Conservation (phyloP, 2,888 invertebrate genomes). For the Macrophya annulata region DNA sequence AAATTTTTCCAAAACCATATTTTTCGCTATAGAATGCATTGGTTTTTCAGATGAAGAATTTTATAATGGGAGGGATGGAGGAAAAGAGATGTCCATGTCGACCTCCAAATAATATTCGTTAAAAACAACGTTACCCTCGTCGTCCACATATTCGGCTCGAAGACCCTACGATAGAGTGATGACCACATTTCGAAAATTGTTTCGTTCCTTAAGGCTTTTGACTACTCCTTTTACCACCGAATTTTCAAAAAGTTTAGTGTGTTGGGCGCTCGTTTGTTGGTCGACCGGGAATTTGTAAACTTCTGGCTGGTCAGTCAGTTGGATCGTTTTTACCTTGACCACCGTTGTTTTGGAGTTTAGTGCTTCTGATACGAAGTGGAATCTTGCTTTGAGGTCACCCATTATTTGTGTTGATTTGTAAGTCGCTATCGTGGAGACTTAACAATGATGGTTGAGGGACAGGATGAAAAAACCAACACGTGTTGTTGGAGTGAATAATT, state of each 20-base stretch:
- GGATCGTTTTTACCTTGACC: conserved; percentile 62
- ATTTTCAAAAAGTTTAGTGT: conserved; percentile 60
- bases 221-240: conserved; percentile 60
- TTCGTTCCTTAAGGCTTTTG: conserved; percentile 61
- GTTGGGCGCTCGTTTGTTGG: conserved; percentile 59
- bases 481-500: conserved; percentile 39
- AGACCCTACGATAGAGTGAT: conserved; percentile 60
- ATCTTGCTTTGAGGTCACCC: conserved; percentile 47
- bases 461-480: conserved; percentile 32
- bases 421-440: conserved; percentile 53
- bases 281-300: conserved; percentile 61
- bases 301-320: conserved; percentile 60
- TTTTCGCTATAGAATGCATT: conserved; percentile 59
- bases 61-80: neutral
- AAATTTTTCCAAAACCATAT: conserved; percentile 62
- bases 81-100: conserved; percentile 20
- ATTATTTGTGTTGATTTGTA: conserved; percentile 62
- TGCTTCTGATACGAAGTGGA: conserved; percentile 52
- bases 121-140: conserved; percentile 63
- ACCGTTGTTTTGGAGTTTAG: conserved; percentile 58
- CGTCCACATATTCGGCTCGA: conserved; percentile 59
- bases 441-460: conserved; percentile 30
- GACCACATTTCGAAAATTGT: conserved; percentile 64
- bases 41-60: conserved; percentile 41
- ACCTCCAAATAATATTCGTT: conserved; percentile 62